Base-by-base conservation (phyloP, 35 echinoderm and acorn worm species). In the Acanthaster planci region DNA sequence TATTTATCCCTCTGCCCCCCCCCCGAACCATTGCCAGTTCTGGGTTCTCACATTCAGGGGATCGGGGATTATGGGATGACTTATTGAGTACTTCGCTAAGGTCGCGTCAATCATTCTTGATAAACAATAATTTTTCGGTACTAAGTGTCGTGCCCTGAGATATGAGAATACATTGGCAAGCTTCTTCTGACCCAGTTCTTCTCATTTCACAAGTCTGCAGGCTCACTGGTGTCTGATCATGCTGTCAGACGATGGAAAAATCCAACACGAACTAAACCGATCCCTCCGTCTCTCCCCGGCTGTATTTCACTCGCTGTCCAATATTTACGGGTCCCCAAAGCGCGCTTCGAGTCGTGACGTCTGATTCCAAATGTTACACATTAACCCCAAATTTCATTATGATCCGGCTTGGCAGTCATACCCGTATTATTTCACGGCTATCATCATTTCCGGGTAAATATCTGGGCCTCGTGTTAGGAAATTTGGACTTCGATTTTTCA, bases 401-500 rank as follows among this genome's bases (percentile, higher is more conserved):
- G 64, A 72, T 72, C 64, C 64, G 64, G 64, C 64, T 19, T 12
- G 60, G 64, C 26, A 31, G 26, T 26, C 34, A 72, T 72, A 31
- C 34, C 64, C 64, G 23, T 72, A 31, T 72, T 72, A 72, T 72
- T 72, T 72, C 64, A 72, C 64, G 64, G 64, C 64, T 72, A 72
- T 72, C 64, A 72, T 72, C 64, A 72, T 72, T 72, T 72, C 64
- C 64, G 64, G 23, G 34, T 34, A 72, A 72, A 72, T 72, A 72
- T 72, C 64, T 72, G 64, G 29, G 64, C 64, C 64, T 72, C 30
- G 64, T 72, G 34, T 72, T 72, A 72, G 64, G 64, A 72, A 72
- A 72, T 72, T 72, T 72, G 64, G 64, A 72, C 64, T 72, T 72
- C 64, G 64, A 72, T 72, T 72, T 72, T 72, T 72, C 64, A 72